Conservation (phyloP, 1,140 invertebrate species). For the Drosophila pruinosa region DNA sequence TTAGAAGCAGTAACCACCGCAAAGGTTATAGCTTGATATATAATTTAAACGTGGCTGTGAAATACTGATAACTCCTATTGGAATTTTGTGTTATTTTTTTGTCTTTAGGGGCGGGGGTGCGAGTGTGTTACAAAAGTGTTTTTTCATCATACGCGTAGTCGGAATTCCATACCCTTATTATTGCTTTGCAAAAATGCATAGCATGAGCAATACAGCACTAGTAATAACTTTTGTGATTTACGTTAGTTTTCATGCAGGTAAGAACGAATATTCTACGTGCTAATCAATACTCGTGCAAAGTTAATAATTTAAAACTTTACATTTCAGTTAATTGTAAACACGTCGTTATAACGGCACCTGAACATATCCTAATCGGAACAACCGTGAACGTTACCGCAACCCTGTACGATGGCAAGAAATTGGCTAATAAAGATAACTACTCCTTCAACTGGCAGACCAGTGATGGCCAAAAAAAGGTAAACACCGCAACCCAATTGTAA, state of each 20-base stretch:
- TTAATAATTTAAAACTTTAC: background rate
- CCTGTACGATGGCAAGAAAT: constrained; percentile 54
- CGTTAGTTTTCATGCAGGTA: constrained; percentile 53
- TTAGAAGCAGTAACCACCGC: background rate
- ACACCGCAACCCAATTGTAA: background rate
- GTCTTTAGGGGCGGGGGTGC: constrained; percentile 28
- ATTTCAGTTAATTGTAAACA: constrained; percentile 48
- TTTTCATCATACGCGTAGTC: constrained; percentile 41
- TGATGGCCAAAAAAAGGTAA: constrained; percentile 52
- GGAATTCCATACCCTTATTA: constrained; percentile 43
- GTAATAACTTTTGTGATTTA: constrained; percentile 34
- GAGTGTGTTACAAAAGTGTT: constrained; percentile 29
- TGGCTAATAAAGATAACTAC: constrained; percentile 46
- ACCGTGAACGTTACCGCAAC: constrained; percentile 60
- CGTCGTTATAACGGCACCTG: constrained; percentile 56
- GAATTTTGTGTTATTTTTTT: constrained; percentile 27
- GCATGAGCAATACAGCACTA: constrained; percentile 2
- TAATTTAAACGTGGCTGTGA: constrained; percentile 26
- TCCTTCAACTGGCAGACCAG: constrained; percentile 60
- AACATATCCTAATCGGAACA: constrained; percentile 55
- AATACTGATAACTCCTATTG: constrained; percentile 6
- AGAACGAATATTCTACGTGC: background rate
- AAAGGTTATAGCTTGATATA: constrained; percentile 28
- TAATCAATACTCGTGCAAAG: background rate
- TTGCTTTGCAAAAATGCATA: constrained; percentile 46